These are phyloP conservation scores for Trachelus tabidus DNA, from an alignment of 2,888 invertebrate genomes.

Conservation along the genomic window DNA sequence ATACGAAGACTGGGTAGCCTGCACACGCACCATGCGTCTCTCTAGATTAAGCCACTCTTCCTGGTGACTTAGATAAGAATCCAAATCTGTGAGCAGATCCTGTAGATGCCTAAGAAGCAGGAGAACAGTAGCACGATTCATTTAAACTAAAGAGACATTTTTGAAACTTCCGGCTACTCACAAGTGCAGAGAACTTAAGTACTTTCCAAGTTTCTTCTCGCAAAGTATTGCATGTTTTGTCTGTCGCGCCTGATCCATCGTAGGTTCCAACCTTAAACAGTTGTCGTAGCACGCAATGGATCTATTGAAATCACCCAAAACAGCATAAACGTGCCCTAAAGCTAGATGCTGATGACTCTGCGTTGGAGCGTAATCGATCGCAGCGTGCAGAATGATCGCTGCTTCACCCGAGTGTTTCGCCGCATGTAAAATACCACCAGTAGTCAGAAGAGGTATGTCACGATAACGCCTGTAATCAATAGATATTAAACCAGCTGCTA, in stretches of 20 bases:
- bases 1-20: constrained; percentile 63
- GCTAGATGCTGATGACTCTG: constrained; percentile 75
- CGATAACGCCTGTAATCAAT: constrained; percentile 72
- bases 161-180: constrained; percentile 63
- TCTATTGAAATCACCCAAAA: constrained; percentile 77
- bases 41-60: constrained; percentile 72
- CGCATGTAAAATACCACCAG: constrained; percentile 80
- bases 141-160: neutral
- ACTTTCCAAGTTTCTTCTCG: constrained; percentile 73
- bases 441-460: constrained; percentile 78
- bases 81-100: constrained; percentile 72
- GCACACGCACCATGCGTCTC: constrained; percentile 70
- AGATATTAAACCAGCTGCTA: neutral
- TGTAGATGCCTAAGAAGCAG: constrained; percentile 69
- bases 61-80: constrained; percentile 73
- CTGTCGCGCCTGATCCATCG: constrained; percentile 72
- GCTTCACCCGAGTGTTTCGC: constrained; percentile 78
- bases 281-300: constrained; percentile 77
- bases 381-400: constrained; percentile 77
- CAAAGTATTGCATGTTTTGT: constrained; percentile 77
- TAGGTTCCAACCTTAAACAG: constrained; percentile 74
- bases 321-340: constrained; percentile 79
- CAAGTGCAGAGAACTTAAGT: constrained; percentile 75
- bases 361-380: constrained; percentile 77
- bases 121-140: constrained; percentile 21